Conservation (phyloP, 2,113 vertebrate genomes). For the Chaetura pelagica region DNA sequence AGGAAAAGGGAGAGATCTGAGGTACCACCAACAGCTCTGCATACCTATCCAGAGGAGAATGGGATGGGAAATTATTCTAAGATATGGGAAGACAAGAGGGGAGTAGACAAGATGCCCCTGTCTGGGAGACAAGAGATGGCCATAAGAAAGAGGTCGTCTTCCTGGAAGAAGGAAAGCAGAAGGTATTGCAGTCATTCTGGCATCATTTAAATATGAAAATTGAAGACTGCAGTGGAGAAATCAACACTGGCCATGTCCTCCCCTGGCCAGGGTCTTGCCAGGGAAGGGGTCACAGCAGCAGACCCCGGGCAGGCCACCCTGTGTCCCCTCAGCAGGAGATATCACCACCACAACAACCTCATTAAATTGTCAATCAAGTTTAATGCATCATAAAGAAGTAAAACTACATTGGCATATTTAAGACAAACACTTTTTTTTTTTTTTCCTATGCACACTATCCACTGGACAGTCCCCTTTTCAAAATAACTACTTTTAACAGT, state of each 20-base stretch:
- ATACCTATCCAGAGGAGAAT: rapidly evolving
- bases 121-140: rapidly evolving
- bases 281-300: neutral
- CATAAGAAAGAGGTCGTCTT: neutral
- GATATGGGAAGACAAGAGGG: neutral
- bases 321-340: neutral
- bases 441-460: conserved; percentile 89
- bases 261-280: neutral
- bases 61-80: neutral
- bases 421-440: conserved; percentile 89
- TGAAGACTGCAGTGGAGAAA: neutral
- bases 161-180: neutral
- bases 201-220: neutral
- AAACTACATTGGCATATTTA: conserved; percentile 95
- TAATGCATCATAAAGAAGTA: conserved; percentile 92
- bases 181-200: neutral
- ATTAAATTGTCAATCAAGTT: conserved; percentile 78
- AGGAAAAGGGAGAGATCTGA: neutral
- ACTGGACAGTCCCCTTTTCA: conserved; percentile 83
- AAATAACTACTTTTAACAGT: conserved; percentile 83
- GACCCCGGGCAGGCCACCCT: neutral
- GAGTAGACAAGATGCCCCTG: neutral
- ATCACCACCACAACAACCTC: neutral
- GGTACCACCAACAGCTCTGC: neutral
- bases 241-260: rapidly evolving